A percentile compares a stretch with the other conserved stretches of the same genome.
These are phyloP conservation scores for Eclectus roratus DNA, from an alignment of 2,113 vertebrate genomes.

Conservation along the genomic window DNA sequence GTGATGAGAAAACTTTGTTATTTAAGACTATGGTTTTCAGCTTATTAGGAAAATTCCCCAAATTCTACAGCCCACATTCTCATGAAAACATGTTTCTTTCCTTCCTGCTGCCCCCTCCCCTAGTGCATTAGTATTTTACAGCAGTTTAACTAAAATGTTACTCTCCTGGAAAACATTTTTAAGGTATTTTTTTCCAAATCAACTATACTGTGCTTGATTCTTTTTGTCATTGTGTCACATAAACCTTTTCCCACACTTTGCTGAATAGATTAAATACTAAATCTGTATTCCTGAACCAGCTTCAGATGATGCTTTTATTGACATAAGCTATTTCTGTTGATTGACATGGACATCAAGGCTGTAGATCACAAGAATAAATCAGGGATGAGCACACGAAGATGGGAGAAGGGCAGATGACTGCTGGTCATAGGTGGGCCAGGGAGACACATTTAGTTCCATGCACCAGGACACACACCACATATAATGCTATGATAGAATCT, in stretches of 20 bases:
- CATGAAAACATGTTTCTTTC: not conserved
- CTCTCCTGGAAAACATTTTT: not conserved
- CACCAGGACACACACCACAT: not conserved
- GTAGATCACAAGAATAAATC: not conserved
- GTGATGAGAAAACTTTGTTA: not conserved
- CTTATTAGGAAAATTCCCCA: not conserved
- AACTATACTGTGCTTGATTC: not conserved
- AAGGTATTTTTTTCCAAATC: not conserved
- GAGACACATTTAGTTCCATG: not conserved
- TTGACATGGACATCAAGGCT: not conserved
- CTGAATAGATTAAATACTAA: not conserved
- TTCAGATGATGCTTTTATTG: not conserved
- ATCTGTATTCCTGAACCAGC: not conserved
- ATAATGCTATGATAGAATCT: not conserved
- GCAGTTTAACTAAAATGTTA: not conserved
- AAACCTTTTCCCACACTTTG: not conserved
- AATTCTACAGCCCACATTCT: not conserved
- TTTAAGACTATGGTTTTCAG: not conserved
- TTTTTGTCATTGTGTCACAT: not conserved
- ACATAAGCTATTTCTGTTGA: not conserved
- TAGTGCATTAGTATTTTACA: not conserved
- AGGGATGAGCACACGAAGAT: not conserved
- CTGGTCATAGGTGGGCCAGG: not conserved
- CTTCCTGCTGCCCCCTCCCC: not conserved
- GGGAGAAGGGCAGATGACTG: not conserved